A percentile compares a stretch with the other conserved stretches of the same genome.
Conservation (phyloP, 2,888 invertebrate genomes). For the Drosophila putrida region DNA sequence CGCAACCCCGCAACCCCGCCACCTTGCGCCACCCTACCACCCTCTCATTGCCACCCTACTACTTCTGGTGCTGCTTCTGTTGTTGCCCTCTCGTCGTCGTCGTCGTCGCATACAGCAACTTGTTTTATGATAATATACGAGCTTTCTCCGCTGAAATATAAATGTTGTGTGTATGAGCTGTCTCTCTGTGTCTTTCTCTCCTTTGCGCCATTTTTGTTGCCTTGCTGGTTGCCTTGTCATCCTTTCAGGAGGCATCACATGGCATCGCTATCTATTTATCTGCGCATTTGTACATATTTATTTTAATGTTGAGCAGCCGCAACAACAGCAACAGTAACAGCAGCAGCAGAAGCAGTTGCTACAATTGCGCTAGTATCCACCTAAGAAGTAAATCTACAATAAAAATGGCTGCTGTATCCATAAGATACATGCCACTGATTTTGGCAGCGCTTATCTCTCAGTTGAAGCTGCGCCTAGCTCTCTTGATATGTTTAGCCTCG, state of each 20-base stretch:
- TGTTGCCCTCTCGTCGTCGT: slow-evolving; percentile 14
- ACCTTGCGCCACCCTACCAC: slow-evolving; percentile 37
- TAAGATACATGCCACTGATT: slow-evolving; percentile 79
- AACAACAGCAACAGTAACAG: slow-evolving; percentile 15
- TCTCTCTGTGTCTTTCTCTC: slow-evolving; percentile 43
- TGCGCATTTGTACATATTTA: slow-evolving; percentile 82
- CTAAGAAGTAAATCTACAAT: slow-evolving; percentile 76
- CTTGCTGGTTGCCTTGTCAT: slow-evolving; percentile 52
- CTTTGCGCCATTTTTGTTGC: slow-evolving; percentile 76
- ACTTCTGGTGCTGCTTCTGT: slow-evolving; percentile 19
- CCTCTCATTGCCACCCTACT: slow-evolving; percentile 19
- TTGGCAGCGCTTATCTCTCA: slow-evolving; percentile 75
- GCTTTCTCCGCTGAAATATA: slow-evolving; percentile 85
- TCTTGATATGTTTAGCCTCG: slow-evolving; percentile 49
- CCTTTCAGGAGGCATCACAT: slow-evolving; percentile 64
- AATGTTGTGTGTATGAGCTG: slow-evolving; percentile 81
- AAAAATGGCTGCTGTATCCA: slow-evolving; percentile 77
- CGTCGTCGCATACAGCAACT: slow-evolving; percentile 68
- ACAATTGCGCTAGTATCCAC: slow-evolving; percentile 72
- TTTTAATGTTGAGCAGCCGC: slow-evolving; percentile 75
- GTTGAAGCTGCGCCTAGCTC: slow-evolving; percentile 64
- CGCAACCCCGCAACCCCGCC: slow-evolving; percentile 16
- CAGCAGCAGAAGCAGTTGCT: slow-evolving; percentile 40
- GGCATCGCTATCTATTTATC: slow-evolving; percentile 68
- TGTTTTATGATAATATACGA: slow-evolving; percentile 86